These are phyloP conservation scores for Liasis olivaceus DNA, from an alignment of 2,797 vertebrate genomes.

Conservation along the genomic window DNA sequence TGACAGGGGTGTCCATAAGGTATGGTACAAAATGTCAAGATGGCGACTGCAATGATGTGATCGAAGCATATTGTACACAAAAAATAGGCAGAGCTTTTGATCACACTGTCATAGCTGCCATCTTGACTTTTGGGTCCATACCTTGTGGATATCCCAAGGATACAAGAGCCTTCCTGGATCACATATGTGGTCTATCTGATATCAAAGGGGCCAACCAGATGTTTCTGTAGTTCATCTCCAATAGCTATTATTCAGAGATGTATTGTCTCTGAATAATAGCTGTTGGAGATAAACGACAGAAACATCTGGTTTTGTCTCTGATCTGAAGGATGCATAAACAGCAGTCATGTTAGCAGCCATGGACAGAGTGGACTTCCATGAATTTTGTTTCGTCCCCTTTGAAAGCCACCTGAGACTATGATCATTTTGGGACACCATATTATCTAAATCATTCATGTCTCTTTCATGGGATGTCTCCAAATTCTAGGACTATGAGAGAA, in stretches of 20 bases:
- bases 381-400: not conserved
- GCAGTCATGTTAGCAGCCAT: not conserved
- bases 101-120: not conserved
- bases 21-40: too few relatives aligned
- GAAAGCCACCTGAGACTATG: not conserved
- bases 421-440: not conserved
- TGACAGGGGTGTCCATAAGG: too few relatives aligned
- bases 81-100: too few relatives aligned
- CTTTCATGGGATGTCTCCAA: not conserved
- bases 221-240: not conserved
- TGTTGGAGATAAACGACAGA: too few relatives aligned
- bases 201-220: not conserved
- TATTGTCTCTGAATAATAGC: too few relatives aligned
- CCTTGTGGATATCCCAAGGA: not conserved
- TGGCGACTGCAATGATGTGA: too few relatives aligned
- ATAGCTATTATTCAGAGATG: not conserved
- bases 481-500: not conserved
- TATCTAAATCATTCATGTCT: not conserved
- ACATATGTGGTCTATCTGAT: not conserved
- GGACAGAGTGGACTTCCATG: not conserved
- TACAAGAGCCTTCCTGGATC: not conserved
- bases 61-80: too few relatives aligned
- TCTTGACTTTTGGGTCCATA: not conserved
- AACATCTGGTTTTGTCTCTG: not conserved
- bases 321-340: not conserved